Evolutionary conservation across 1,140 invertebrate genomes (phyloP).

Genomic region (Lordiphosa mommai): DNA sequence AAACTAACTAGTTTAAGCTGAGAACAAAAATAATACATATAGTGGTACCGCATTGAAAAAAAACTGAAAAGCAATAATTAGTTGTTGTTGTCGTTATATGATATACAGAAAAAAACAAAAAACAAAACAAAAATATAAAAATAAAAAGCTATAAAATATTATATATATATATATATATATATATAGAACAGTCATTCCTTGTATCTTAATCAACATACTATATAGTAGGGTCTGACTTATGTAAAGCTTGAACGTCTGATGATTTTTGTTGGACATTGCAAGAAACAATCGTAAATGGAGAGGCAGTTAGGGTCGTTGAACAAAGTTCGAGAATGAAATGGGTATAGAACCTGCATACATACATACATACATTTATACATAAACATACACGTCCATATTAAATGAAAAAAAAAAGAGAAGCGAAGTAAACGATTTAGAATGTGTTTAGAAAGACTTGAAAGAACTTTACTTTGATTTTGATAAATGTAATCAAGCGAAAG

Average conservation of each 20-base stretch:
- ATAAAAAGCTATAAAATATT: conserved; percentile 36
- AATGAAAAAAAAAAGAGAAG: conserved; percentile 21
- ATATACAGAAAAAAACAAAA: conserved; percentile 51
- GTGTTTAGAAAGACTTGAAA: conserved; percentile 57
- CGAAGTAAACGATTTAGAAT: conserved; percentile 24
- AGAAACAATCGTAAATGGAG: conserved; percentile 71
- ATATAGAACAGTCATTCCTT: conserved; percentile 66
- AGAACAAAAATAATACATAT: conserved; percentile 23
- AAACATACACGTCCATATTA: conserved; percentile 63
- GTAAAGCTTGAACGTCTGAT: conserved; percentile 69
- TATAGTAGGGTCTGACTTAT: conserved; percentile 57
- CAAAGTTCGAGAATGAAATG: conserved; percentile 31
- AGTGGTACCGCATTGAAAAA: conserved; percentile 58
- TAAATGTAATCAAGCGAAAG: conserved; percentile 22
- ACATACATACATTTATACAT: conserved; percentile 20
- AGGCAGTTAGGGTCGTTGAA: conserved; percentile 37
- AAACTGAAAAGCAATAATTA: conserved; percentile 77
- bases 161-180: conserved; percentile 59
- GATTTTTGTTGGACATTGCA: conserved; percentile 75
- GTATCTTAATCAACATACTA: conserved; percentile 45
- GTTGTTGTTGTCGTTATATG: conserved; percentile 73
- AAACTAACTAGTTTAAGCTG: conserved; percentile 42
- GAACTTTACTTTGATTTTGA: conserved; percentile 33
- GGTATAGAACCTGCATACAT: conserved; percentile 23
- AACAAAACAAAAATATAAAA: conserved; percentile 17